Evolutionary conservation across 2,888 invertebrate species (phyloP).

Genomic region (Drosophila mimica): DNA sequence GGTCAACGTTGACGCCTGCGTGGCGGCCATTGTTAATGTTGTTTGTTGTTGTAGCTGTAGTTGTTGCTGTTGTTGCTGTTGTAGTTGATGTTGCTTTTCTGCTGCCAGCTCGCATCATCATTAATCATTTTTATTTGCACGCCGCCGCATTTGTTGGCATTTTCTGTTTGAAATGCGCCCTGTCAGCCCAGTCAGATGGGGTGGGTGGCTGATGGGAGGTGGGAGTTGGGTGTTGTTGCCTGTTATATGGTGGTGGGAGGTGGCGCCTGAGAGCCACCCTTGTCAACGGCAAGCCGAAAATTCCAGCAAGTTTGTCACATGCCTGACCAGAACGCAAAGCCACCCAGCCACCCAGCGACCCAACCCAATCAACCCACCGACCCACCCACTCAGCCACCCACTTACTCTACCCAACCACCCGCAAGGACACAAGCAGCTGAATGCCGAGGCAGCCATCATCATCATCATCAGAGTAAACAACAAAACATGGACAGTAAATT

Average conservation of each 20-base stretch:
- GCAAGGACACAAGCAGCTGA: slow-evolving; percentile 51
- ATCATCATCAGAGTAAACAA: slow-evolving; percentile 74
- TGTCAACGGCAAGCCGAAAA: slow-evolving; percentile 64
- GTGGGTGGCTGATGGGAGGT: slow-evolving; percentile 8
- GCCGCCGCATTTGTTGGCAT: slow-evolving; percentile 80
- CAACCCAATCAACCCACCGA: slow-evolving; percentile 2
- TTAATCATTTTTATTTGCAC: slow-evolving; percentile 83
- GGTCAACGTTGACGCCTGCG: slow-evolving; percentile 65
- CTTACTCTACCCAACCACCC: slow-evolving; percentile 32
- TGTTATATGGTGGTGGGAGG: slow-evolving; percentile 19
- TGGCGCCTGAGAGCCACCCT: slow-evolving; percentile 61
- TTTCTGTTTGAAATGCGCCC: slow-evolving; percentile 73
- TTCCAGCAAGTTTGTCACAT: slow-evolving; percentile 74
- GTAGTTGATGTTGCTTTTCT: slow-evolving; percentile 42
- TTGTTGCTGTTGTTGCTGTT: slow-evolving; percentile 42
- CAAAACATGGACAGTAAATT: slow-evolving; percentile 80
- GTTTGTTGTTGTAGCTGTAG: slow-evolving; percentile 13
- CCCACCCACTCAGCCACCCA: slow-evolving; percentile 15
- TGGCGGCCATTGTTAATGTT: slow-evolving; percentile 69
- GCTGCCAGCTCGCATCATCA: slow-evolving; percentile 78
- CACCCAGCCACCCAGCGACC: slow-evolving; percentile 17
- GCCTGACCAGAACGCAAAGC: slow-evolving; percentile 48
- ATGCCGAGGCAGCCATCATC: slow-evolving; percentile 61
- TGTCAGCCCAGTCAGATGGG: slow-evolving; percentile 36
- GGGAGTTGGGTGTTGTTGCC: slow-evolving; percentile 8